These are phyloP conservation scores for Brachionus koreanus DNA, from an alignment of 1,140 invertebrate genomes.

Conservation along the genomic window DNA sequence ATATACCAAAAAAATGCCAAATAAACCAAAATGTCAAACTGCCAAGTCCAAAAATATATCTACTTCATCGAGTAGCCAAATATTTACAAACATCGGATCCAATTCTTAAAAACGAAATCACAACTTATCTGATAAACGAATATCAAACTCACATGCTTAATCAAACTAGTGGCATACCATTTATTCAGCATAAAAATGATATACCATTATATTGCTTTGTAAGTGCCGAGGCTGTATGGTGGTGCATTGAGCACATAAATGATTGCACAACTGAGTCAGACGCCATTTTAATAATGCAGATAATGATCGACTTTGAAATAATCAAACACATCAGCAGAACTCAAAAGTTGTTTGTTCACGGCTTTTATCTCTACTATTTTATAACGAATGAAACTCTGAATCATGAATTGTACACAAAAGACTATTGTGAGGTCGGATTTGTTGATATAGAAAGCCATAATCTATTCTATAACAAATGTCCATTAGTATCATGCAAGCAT, in stretches of 20 bases:
- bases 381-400: slow-evolving; percentile 61
- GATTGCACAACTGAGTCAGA: slow-evolving; percentile 65
- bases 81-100: slow-evolving; percentile 6
- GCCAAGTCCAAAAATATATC: slow-evolving; percentile 8
- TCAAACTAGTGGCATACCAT: background rate
- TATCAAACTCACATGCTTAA: slow-evolving; percentile 27
- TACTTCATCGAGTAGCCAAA: background rate
- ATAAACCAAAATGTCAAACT: background rate
- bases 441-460: slow-evolving; percentile 55
- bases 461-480: slow-evolving; percentile 30
- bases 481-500: background rate
- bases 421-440: slow-evolving; percentile 50
- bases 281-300: slow-evolving; percentile 69
- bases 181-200: slow-evolving; percentile 34
- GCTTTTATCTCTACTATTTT: slow-evolving; percentile 87
- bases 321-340: slow-evolving; percentile 86
- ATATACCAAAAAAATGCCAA: background rate
- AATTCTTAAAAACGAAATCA: background rate
- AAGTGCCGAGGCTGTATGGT: slow-evolving; percentile 81
- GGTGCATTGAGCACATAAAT: slow-evolving; percentile 76
- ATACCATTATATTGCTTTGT: slow-evolving; percentile 66
- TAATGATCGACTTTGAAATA: slow-evolving; percentile 71
- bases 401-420: slow-evolving; percentile 46
- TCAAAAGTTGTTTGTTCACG: slow-evolving; percentile 74
- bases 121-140: slow-evolving; percentile 1